Percentiles rank a stretch among this genome's conserved stretches.
These are phyloP conservation scores for Cheirogaleus major DNA, from an alignment of 2,797 vertebrate species.

Conservation along the genomic window DNA sequence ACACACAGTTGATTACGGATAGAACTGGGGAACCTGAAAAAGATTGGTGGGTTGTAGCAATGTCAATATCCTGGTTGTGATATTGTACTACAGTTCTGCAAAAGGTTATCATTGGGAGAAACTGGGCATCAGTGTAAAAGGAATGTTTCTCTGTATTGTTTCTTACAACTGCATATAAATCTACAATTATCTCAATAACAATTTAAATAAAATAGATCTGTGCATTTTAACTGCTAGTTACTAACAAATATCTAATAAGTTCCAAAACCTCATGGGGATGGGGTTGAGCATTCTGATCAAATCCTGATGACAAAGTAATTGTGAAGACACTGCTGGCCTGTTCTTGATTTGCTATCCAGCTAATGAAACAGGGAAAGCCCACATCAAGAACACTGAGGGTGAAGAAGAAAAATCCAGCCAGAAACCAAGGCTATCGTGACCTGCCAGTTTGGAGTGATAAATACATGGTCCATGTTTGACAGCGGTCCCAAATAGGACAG, in stretches of 20 bases:
- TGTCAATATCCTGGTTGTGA: not conserved
- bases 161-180: not conserved
- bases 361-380: not conserved
- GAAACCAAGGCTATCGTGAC: not conserved
- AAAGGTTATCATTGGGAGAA: not conserved
- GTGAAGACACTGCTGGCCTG: not conserved
- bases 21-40: not conserved
- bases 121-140: not conserved
- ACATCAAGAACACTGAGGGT: not conserved
- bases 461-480: too few species aligned
- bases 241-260: not conserved
- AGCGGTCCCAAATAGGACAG: not conserved
- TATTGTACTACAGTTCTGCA: not conserved
- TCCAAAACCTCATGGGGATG: not conserved
- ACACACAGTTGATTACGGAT: not conserved
- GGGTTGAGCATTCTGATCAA: not conserved
- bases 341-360: not conserved
- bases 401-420: not conserved
- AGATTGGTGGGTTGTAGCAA: not conserved
- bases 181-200: not conserved
- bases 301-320: not conserved
- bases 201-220: not conserved
- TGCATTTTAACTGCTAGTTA: slow-evolving; percentile 1
- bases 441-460: not conserved
- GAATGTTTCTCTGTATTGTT: not conserved